Conservation (phyloP, 2,113 vertebrate genomes). For the Boulengeromyrus knoepffleri region DNA sequence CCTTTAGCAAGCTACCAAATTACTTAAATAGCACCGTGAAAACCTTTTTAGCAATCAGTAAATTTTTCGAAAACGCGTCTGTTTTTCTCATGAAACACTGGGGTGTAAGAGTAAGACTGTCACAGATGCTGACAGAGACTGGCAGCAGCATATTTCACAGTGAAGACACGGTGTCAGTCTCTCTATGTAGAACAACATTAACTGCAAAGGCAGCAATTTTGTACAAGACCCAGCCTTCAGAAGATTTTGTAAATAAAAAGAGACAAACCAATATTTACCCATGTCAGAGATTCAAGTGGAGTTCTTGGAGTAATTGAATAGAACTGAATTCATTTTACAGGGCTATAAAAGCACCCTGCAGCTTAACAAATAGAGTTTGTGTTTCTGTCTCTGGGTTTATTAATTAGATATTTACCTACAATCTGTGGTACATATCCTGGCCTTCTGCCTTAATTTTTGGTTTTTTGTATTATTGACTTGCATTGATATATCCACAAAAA, state of each 20-base stretch:
- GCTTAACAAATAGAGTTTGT: neutral
- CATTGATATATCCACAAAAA: neutral
- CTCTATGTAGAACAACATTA: neutral
- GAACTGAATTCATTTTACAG: neutral
- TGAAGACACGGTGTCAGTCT: neutral
- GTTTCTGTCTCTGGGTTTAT: neutral
- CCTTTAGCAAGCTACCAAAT: neutral
- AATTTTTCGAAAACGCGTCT: neutral
- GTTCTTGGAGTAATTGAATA: neutral
- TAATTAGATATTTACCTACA: neutral
- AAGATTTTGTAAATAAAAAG: neutral
- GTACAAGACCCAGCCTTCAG: neutral
- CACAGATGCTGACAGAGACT: neutral
- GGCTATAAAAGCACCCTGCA: neutral
- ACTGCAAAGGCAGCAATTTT: neutral
- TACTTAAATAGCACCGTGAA: neutral
- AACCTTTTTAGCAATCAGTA: neutral
- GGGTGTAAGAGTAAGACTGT: neutral
- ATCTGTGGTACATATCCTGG: neutral
- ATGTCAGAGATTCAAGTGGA: neutral
- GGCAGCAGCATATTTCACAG: neutral
- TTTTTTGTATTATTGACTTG: neutral
- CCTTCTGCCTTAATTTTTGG: neutral
- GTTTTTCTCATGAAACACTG: neutral
- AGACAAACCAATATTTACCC: slow-evolving; percentile 3